Base-by-base conservation (phyloP, 1,140 invertebrate genomes). In the Cryptotermes secundus region DNA sequence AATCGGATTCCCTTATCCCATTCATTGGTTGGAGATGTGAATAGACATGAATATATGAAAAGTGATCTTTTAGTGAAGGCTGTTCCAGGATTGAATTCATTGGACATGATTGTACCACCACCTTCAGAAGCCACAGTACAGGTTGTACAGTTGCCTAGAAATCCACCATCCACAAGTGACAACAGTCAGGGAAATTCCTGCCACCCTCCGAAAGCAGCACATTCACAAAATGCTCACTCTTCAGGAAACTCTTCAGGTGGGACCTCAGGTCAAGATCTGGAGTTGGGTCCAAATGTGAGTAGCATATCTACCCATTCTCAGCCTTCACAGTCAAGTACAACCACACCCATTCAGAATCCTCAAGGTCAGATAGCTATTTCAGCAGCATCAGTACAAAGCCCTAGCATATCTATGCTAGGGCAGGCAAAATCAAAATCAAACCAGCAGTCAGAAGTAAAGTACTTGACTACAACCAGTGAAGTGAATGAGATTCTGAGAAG, bases 51-150 rank as follows among this genome's bases (percentile, higher is more conserved):
- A 38, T 42, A 49, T 36, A 79, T 72, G n/a, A 59, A 83, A 59
- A 83, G 59, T 83, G 83, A 83, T 34, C 49, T 79, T 4, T 85
- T 92, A 80, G 88, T 89, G 16, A 88, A 90, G 85, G 90, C 90
- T 82, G 89, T 92, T 34, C 92, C 92, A 24, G 92, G 92, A 42
- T 85, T 93, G 53, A 91, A 91, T 85, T 90, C 92, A 49, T 87
- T 92, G 83, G 90, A 92, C 79, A 91, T 93, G 89, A 91, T 93
- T 85, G 88, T 91, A 31, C 92, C 92, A 6, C 88, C 89, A 7
- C 87, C 90, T 35, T 88, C 91, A 14, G 89, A 92, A 81, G 89
- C 91, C 1, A 92, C 92, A 0, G 91, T 93, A 6, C 92, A 93
- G 86, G 91, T 93, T 0, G 92, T 93, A 3, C 93, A 93, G 85